Evolutionary conservation across 2,797 vertebrate species (phyloP).

Genomic region (Propithecus deckenii): DNA sequence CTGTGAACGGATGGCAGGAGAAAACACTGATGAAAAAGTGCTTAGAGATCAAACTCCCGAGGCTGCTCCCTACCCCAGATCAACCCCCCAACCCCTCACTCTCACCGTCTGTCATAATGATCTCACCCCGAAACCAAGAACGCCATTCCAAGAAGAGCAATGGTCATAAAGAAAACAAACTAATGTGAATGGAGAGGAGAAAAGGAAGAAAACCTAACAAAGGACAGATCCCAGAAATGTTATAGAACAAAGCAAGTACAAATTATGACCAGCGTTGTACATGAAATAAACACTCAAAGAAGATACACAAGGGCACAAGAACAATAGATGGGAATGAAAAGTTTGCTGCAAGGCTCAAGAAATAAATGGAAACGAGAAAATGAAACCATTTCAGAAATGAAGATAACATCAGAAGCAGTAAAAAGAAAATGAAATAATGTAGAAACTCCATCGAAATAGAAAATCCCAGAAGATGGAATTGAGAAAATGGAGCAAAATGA

Average conservation of each 20-base stretch:
- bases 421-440: background rate
- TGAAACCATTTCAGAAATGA: background rate
- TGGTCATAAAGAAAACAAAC: background rate
- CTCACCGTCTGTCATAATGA: background rate
- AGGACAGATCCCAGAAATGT: background rate
- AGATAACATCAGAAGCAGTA: background rate
- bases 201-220: background rate
- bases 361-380: background rate
- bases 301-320: background rate
- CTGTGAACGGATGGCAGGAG: background rate
- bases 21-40: background rate
- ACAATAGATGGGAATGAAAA: background rate
- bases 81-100: background rate
- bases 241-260: background rate
- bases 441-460: background rate
- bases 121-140: background rate
- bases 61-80: background rate
- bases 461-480: background rate
- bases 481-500: background rate
- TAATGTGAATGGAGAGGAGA: background rate
- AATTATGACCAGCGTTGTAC: background rate
- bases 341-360: background rate
- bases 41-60: background rate
- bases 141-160: background rate
- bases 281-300: background rate